Evolutionary conservation across 2,113 vertebrate genomes (phyloP), one percentile per base, ranked within the genome.

Genomic region (Meleagris gallopavo): DNA sequence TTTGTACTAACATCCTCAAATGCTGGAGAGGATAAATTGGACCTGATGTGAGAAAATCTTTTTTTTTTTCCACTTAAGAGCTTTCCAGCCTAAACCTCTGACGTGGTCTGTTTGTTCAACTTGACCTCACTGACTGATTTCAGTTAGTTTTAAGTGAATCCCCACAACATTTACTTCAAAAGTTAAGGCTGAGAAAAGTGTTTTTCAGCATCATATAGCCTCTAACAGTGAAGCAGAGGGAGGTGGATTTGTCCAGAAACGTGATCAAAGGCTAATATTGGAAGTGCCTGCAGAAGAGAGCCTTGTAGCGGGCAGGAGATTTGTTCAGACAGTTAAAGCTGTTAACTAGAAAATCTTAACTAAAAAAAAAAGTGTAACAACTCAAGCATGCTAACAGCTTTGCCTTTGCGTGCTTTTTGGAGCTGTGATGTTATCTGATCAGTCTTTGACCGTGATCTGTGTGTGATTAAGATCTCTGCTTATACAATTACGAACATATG

Each of bases 341-440:
- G 5, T 38, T 15, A 60, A 74, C 83, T 57, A 11, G 41, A 72
- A 89, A 94, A 78, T 13, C 43, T 78, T 74, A 89, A 45, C 48
- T 57, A 43, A 71, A n/a, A 54, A 9, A 78, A 41, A 54, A 19
- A 61, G 10, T 22, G 2, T 43, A 65, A 17, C 18, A 18, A 13
- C 36, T 80, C 10, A 43, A n/a, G 6, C 65, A 64, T 0, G 0
- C 29, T 7, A 70, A 36, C 19, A 40, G 24, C 83, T 81, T 84
- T 81, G 73, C 32, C 43, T 72, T 65, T 57, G 30, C 0, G 0
- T 60, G 65, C 22, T 45, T 62, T 94, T 77, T 80, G 34, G 89
- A 87, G 55, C 75, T 77, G 64, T 46, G 57, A 24, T 69, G 16
- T 86, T 92, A 76, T 73, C 86, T 89, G 86, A 72, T 85, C 52